Base-by-base conservation (phyloP, 1,140 invertebrate species). In the Trichonephila clavipes region DNA sequence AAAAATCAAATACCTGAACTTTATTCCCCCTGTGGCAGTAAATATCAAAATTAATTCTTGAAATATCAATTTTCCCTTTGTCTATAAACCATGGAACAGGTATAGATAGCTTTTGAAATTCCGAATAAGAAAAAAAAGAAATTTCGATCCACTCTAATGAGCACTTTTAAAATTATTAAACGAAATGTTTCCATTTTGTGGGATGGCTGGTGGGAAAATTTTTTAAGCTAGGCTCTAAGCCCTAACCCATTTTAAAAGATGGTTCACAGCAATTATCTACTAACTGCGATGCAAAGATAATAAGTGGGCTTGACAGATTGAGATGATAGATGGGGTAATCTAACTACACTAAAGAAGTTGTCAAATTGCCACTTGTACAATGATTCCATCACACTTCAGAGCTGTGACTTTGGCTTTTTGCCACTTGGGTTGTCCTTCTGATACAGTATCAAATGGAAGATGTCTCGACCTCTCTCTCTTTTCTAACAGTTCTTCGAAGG, bases 351-450 rank as follows among this genome's bases (percentile, higher is more conserved):
- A 34, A 28, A 77, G 72, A 77, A 77, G 72, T 77, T 77, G 72
- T 77, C 34, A 77, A 77, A 77, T 40, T 77, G 72, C 72, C 72
- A 77, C 72, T 77, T 77, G 72, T 19, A 18, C 72, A 40, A 16
- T 40, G 72, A 77, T 77, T 77, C 72, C 72, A 77, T 77, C 72
- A 77, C 72, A 77, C 72, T 77, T 77, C 14, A 77, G 72, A 77
- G 72, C 72, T 77, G 72, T 77, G 72, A 77, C 72, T 77, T 21
- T 77, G 72, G 72, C 72, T 77, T 7, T 40, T 6, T 77, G 72
- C 72, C 72, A 34, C 28, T 77, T 28, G 12, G 24, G 66, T 12
- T 66, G 12, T 24, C 10, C n/a, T 69, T 24, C n/a, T 24, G 66
- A 28, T 69, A n/a, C 24, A 24, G 66, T 69, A 69, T 69, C 66